Percentiles rank a stretch among this genome's conserved stretches.
Conservation (phyloP, 2,888 invertebrate species). For the Tryphoninae sp. region DNA sequence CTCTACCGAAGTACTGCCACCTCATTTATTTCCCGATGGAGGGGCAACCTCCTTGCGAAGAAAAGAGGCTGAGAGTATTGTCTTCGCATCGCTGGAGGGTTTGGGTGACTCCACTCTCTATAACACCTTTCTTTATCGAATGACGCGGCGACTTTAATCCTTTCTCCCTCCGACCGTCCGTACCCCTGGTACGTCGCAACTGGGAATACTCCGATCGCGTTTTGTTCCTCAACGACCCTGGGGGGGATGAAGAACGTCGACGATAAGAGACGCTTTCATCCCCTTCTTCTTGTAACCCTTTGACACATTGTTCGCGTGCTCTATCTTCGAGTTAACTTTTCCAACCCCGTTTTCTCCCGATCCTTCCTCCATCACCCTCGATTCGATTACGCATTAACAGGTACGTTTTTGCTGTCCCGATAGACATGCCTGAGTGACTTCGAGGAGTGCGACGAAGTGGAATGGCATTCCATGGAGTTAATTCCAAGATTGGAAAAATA, state of each 20-base stretch:
- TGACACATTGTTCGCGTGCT: slow-evolving; percentile 33
- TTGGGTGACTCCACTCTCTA: neutral
- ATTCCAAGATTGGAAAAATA: too few species aligned
- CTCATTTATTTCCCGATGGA: slow-evolving; percentile 56
- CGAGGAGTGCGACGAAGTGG: too few species aligned
- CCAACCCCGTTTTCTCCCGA: too few species aligned
- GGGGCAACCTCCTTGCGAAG: slow-evolving; percentile 46
- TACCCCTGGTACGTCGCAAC: neutral
- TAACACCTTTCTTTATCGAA: slow-evolving; percentile 40
- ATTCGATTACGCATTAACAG: slow-evolving; percentile 30
- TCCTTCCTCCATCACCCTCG: neutral
- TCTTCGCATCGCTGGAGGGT: slow-evolving; percentile 42
- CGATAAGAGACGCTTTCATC: slow-evolving; percentile 33
- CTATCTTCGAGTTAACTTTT: slow-evolving; percentile 26
- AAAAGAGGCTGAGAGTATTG: slow-evolving; percentile 60
- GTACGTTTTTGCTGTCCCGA: neutral
- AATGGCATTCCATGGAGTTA: too few species aligned
- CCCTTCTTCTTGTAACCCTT: slow-evolving; percentile 10
- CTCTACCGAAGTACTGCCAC: neutral
- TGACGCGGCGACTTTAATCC: slow-evolving; percentile 45
- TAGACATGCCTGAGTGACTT: neutral
- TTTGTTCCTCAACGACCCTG: slow-evolving; percentile 37
- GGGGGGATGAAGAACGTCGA: slow-evolving; percentile 7
- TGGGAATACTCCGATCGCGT: slow-evolving; percentile 4
- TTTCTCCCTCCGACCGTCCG: neutral